Conservation (phyloP, 2,113 vertebrate species). For the Gavia stellata region DNA sequence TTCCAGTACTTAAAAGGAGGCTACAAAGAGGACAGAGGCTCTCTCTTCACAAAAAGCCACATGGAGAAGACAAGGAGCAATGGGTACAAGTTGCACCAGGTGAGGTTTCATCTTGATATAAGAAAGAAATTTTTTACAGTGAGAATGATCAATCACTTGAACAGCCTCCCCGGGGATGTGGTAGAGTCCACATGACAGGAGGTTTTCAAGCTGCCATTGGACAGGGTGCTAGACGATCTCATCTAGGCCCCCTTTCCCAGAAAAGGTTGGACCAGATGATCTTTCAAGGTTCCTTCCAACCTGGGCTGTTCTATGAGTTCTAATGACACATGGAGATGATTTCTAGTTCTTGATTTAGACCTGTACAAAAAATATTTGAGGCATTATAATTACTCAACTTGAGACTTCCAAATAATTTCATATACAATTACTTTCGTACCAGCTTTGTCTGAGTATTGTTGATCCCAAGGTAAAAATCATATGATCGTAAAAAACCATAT, state of each 20-base stretch:
- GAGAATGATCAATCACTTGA: background rate
- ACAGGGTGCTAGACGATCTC: background rate
- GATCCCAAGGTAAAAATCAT: background rate
- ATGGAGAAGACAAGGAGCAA: background rate
- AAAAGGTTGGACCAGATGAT: background rate
- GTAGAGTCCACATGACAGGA: background rate
- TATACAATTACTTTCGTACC: background rate
- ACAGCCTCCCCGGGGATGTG: background rate
- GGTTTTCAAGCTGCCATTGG: background rate
- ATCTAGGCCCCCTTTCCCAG: background rate
- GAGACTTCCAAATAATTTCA: background rate
- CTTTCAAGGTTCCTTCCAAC: background rate
- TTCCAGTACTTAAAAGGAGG: background rate
- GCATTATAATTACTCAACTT: background rate
- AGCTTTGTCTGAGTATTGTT: background rate
- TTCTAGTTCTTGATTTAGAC: background rate
- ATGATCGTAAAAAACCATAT: background rate
- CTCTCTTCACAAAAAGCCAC: background rate
- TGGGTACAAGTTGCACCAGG: background rate
- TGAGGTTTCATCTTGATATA: background rate
- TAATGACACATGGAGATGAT: background rate
- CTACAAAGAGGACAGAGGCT: background rate
- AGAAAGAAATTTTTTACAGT: background rate
- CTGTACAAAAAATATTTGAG: background rate
- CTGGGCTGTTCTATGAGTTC: background rate